phyloP scores from a whole-genome alignment of 35 echinoderm and acorn worm genomes.

The Holothuria glaberrima region DNA sequence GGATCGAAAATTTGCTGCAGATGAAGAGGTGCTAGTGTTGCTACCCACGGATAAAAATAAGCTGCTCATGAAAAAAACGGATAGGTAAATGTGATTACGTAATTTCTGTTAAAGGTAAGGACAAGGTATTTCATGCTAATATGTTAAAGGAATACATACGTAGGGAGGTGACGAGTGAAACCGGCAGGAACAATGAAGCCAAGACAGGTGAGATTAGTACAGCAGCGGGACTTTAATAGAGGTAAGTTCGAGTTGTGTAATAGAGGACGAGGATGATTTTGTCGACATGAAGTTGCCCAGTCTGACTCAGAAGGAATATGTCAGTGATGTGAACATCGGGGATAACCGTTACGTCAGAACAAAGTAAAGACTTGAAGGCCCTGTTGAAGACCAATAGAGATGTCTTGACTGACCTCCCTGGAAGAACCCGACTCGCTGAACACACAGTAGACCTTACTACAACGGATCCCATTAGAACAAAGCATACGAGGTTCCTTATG shows the following conservation, averaged over 20 bases:
- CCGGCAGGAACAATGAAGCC: neutral
- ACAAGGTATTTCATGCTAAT: slow-evolving; percentile 16
- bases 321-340: neutral
- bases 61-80: neutral
- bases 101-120: slow-evolving; percentile 9
- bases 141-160: neutral
- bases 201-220: neutral
- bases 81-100: neutral
- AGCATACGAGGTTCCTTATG: slow-evolving; percentile 54
- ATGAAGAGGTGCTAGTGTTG: slow-evolving; percentile 56
- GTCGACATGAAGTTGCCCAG: neutral
- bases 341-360: neutral
- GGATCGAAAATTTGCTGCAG: neutral
- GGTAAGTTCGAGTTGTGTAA: neutral
- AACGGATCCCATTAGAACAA: slow-evolving; percentile 47
- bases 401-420: slow-evolving; percentile 63
- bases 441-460: slow-evolving; percentile 47
- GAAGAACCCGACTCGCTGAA: slow-evolving; percentile 29
- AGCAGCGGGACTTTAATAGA: neutral
- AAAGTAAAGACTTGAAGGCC: neutral
- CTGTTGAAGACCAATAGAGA: slow-evolving; percentile 30
- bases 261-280: neutral
- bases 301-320: neutral
- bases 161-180: neutral
- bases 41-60: slow-evolving; percentile 49